Evolutionary conservation across 2,797 vertebrate species (phyloP), one percentile per base, ranked within the genome.

Genomic region (Takifugu rubripes): DNA sequence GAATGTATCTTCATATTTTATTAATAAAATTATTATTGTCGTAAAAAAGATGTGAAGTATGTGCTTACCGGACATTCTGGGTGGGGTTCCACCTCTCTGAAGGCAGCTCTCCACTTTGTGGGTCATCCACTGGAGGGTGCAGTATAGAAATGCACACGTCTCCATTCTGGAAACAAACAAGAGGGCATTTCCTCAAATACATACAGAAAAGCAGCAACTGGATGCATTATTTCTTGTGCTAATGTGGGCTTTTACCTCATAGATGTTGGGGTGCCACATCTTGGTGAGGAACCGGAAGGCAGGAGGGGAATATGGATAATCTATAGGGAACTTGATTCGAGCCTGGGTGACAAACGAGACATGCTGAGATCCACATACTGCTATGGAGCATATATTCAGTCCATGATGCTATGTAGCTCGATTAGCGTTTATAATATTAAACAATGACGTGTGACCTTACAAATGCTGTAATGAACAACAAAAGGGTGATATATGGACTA

Each of bases 261-360:
- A 99, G 75, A 99, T 98, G 87, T 99, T 99, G 29, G 97, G 97
- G 81, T 99, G 97, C 97, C 97, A 99, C 97, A 99, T 99, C 88
- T 99, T 99, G 54, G 97, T 98, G 59, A 99, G 90, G 82, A 99
- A 99, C 40, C 96, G 90, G 68, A 99, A 99, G 57, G 96, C 91
- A 1, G 97, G 97, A 3, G 97, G 97, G 11, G 97, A 98, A 78
- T 99, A 99, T 0, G 97, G 96, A 63, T 99, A 99, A 79, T 99
- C 97, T 1, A 95, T 92, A 14, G 97, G 97, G 78, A 99, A 99
- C 70, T 96, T 95, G 82, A 99, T 94, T 46, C 93, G 94, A 52
- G 97, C 94, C 97, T 98, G 74, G 3, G 45, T 58, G 42, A 68
- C n/a, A 76, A 64, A 77, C 36, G 61, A 16, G 31, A 42, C 27